Conservation (phyloP, 2,888 invertebrate species). For the Crematogaster levior region DNA sequence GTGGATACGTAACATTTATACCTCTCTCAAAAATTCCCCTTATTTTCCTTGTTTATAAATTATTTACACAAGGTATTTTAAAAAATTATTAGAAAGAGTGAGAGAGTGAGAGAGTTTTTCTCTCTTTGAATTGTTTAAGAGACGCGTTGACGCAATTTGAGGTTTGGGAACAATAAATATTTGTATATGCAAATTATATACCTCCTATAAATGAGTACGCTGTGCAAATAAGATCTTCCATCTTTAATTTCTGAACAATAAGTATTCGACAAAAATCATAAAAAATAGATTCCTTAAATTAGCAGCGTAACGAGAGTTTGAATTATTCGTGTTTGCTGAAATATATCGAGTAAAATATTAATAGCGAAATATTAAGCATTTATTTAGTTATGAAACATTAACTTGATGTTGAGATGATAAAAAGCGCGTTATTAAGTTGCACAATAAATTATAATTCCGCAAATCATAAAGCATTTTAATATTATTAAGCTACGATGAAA, state of each 20-base stretch:
- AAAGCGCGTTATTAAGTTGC: constrained; percentile 5
- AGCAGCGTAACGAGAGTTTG: background rate
- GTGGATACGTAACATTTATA: background rate
- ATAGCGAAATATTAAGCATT: too few species aligned
- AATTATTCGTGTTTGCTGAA: constrained; percentile 28
- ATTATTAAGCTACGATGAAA: background rate
- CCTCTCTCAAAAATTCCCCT: background rate
- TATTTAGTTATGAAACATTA: background rate
- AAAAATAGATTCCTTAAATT: constrained; percentile 16
- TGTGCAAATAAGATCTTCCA: background rate
- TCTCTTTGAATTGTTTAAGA: background rate
- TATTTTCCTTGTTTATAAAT: background rate
- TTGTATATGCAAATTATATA: background rate
- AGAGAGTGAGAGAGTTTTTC: too few species aligned
- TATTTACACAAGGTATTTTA: background rate
- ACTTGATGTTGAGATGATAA: constrained; percentile 12
- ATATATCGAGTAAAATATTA: too few species aligned
- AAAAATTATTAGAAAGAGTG: too few species aligned
- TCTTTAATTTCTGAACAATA: background rate
- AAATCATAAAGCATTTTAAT: background rate
- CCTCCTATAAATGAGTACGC: background rate
- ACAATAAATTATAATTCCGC: constrained; percentile 11
- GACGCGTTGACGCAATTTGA: background rate
- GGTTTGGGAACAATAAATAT: background rate
- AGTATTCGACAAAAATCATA: background rate